Percentiles rank a stretch among this genome's conserved stretches.
Conservation (phyloP, 2,113 vertebrate genomes). For the Cyanoramphus novaezelandiae region DNA sequence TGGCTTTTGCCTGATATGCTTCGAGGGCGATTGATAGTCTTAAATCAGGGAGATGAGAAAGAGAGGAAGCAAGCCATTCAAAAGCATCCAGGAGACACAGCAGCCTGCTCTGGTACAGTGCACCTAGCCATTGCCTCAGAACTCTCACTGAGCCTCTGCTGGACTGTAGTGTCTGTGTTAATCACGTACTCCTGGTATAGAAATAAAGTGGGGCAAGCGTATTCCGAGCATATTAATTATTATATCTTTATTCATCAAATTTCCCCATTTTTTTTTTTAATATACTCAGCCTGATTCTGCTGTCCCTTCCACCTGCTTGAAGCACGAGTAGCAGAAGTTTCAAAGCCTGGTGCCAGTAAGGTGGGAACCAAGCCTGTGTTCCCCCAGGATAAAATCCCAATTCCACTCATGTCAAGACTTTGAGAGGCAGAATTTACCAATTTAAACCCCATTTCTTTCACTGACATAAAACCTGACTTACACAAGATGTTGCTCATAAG, state of each 20-base stretch:
- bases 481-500: background rate
- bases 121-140: background rate
- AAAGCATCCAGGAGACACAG: background rate
- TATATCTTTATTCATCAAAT: background rate
- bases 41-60: background rate
- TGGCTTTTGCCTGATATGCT: background rate
- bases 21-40: background rate
- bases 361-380: background rate
- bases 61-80: background rate
- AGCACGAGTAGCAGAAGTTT: background rate
- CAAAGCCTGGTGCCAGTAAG: background rate
- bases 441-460: background rate
- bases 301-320: background rate
- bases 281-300: background rate
- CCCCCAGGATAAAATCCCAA: background rate
- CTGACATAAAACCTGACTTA: background rate
- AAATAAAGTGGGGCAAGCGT: background rate
- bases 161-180: background rate
- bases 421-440: background rate
- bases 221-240: background rate
- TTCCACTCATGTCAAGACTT: background rate
- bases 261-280: background rate
- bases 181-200: background rate
- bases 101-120: background rate
- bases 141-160: background rate